These are phyloP conservation scores for Nerophis ophidion DNA, from an alignment of 2,113 vertebrate genomes.

Conservation along the genomic window DNA sequence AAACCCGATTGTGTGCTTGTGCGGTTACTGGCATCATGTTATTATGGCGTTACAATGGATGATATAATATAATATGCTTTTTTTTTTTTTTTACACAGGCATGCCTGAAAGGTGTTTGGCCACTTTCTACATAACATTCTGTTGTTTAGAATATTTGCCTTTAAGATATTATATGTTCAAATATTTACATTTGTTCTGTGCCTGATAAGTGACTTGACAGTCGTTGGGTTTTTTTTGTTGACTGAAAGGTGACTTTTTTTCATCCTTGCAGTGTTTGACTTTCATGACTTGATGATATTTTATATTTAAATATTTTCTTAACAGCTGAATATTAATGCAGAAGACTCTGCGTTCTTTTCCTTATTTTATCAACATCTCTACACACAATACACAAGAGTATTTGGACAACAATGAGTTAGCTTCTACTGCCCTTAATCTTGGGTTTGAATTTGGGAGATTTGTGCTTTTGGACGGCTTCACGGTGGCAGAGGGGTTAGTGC, in stretches of 20 bases:
- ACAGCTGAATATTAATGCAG: neutral
- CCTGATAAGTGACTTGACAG: neutral
- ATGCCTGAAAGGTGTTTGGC: neutral
- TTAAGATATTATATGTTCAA: neutral
- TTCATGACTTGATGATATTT: neutral
- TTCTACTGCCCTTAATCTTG: too few species aligned
- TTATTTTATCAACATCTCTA: neutral
- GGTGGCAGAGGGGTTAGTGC: too few species aligned
- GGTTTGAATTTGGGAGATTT: too few species aligned
- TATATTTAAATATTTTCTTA: neutral
- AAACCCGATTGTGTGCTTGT: slow-evolving; percentile 19
- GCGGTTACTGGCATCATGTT: neutral
- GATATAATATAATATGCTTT: neutral
- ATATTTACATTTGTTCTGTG: neutral
- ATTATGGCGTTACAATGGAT: slow-evolving; percentile 3
- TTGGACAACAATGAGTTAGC: neutral
- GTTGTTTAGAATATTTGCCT: neutral
- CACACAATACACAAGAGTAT: neutral
- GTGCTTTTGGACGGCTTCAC: too few species aligned
- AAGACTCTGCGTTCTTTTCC: neutral
- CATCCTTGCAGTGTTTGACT: neutral
- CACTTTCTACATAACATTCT: neutral
- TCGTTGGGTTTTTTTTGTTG: neutral
- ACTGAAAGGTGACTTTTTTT: neutral
- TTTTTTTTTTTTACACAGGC: too few species aligned